These are phyloP conservation scores for Limnephilus lunatus DNA, from an alignment of 2,888 invertebrate species.

Conservation along the genomic window DNA sequence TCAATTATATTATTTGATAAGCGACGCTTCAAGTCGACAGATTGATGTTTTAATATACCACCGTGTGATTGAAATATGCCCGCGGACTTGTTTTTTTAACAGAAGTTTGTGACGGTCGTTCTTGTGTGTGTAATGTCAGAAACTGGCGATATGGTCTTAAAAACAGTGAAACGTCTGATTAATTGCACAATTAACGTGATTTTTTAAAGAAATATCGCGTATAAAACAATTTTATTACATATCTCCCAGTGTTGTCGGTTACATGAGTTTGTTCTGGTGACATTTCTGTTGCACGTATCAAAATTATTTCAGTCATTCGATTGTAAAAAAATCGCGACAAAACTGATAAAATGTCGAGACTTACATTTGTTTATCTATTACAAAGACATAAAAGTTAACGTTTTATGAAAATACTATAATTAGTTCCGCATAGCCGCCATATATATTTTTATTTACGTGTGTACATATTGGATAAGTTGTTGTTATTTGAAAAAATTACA, in stretches of 20 bases:
- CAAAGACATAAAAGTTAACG: background rate
- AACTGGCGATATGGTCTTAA: conserved; percentile 15
- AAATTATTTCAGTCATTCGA: background rate
- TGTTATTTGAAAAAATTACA: background rate
- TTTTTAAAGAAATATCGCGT: background rate
- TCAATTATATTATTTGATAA: conserved; percentile 19
- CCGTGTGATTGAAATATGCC: background rate
- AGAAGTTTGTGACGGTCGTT: conserved; percentile 33
- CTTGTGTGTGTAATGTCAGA: conserved; percentile 49
- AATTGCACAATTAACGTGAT: background rate
- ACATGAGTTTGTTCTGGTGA: conserved; percentile 38
- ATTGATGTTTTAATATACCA: background rate
- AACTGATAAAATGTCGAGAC: background rate
- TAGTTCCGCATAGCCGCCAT: background rate
- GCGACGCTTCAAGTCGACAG: background rate
- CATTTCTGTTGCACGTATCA: conserved; percentile 41
- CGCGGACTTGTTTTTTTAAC: conserved; percentile 6
- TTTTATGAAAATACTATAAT: background rate
- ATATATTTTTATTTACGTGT: background rate
- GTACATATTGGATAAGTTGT: background rate
- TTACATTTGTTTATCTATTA: background rate
- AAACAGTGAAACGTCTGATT: conserved; percentile 25
- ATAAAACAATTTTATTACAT: background rate
- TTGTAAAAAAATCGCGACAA: conserved; percentile 10
- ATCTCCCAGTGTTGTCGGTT: conserved; percentile 4